Base-by-base conservation (phyloP, 2,888 invertebrate species). In the Pristionchus fissidentatus region DNA sequence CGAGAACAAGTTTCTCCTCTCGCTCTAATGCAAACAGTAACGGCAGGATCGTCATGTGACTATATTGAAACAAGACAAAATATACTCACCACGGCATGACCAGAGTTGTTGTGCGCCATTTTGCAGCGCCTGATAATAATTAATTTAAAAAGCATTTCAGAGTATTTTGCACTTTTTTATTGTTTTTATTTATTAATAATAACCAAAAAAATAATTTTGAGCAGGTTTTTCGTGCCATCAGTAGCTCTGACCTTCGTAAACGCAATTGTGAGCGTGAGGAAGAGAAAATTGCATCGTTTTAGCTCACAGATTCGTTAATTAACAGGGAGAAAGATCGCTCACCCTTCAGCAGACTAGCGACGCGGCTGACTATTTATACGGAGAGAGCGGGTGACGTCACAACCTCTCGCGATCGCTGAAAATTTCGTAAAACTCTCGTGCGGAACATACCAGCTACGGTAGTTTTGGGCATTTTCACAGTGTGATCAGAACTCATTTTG, bases 291-390 rank as follows among this genome's bases (percentile, higher is more conserved):
- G 19, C 75, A 77, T 77, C 22, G 8, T 77, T 77, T 49, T 49
- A 22, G 46, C 75, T 22, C 49, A 49, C n/a, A 77, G 79, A 52
- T 57, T 79, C 79, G 22, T 35, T 79, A 79, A 79, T 41, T 57
- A 38, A 79, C 7, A 43, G 80, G 41, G 80, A 46, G 55, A 81
- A 81, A 62, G 60, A 81, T 62, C 80, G 80, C 80, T 81, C 80
- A 81, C 80, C 80, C 80, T 81, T 81, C 80, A 60, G 80, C 80
- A 81, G 80, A 81, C 80, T 81, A 85, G 85, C 86, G 84, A 84
- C 46, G 62, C 86, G 86, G 88, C 88, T 88, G 88, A 88, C 86
- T 88, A 88, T 88, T 86, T 88, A 88, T 88, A 88, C 86, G 85
- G 62, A 84, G 84, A 83, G 84, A 62, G 80, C 83, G n/a, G n/a